A percentile compares a stretch with the other conserved stretches of the same genome.
Evolutionary conservation across 2,113 vertebrate genomes (phyloP).

Genomic region (Marmota flaviventris): DNA sequence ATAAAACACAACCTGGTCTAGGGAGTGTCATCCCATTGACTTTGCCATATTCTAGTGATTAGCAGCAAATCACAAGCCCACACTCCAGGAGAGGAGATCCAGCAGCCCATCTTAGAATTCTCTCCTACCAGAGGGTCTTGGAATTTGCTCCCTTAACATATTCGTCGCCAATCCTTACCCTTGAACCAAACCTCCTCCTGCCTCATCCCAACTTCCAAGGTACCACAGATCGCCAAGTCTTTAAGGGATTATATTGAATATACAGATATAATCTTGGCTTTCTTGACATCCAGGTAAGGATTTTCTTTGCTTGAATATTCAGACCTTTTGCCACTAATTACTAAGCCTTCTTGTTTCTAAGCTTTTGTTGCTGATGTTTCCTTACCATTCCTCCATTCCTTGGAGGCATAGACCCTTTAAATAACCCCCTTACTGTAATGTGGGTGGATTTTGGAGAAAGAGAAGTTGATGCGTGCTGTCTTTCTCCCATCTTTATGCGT

Average conservation of each 20-base stretch:
- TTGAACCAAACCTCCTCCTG: not conserved
- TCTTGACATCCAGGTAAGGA: not conserved
- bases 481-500: not conserved
- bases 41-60: not conserved
- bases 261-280: not conserved
- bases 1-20: not conserved
- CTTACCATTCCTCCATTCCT: not conserved
- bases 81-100: not conserved
- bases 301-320: not conserved
- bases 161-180: not conserved
- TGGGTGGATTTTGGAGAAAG: not conserved
- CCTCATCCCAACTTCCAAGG: not conserved
- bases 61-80: not conserved
- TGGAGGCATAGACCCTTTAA: not conserved
- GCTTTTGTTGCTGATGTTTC: not conserved
- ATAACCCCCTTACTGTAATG: not conserved
- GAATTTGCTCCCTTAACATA: not conserved
- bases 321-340: not conserved
- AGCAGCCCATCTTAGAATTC: not conserved
- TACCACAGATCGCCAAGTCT: fast-evolving
- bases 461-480: not conserved
- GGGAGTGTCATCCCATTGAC: not conserved
- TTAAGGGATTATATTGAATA: fast-evolving
- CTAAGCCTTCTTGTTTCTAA: not conserved
- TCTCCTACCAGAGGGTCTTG: not conserved